These are phyloP conservation scores for Drosophila nr. medialis DNA, from an alignment of 2,888 invertebrate genomes.

Conservation along the genomic window DNA sequence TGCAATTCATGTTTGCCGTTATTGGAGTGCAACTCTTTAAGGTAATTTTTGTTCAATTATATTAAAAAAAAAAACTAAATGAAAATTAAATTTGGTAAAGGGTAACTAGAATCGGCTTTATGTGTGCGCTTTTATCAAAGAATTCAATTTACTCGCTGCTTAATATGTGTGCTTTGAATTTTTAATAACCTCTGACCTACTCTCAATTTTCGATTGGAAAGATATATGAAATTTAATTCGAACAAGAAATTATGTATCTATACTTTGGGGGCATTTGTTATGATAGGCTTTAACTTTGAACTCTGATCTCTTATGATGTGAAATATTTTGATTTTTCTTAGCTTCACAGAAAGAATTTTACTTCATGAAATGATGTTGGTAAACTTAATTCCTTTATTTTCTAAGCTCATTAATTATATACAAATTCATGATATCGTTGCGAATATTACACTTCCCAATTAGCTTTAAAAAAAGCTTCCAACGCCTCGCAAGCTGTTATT, in stretches of 20 bases:
- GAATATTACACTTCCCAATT: slow-evolving; percentile 32
- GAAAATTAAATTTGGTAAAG: slow-evolving; percentile 53
- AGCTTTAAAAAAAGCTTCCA: slow-evolving; percentile 27
- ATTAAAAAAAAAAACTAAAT: slow-evolving; percentile 46
- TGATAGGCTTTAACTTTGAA: slow-evolving; percentile 14
- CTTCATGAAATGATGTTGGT: slow-evolving; percentile 31
- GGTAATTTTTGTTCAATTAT: slow-evolving; percentile 81
- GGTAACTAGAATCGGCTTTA: slow-evolving; percentile 68
- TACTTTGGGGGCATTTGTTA: slow-evolving; percentile 10
- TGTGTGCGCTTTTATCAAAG: slow-evolving; percentile 66
- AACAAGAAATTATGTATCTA: not conserved
- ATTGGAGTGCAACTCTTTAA: slow-evolving; percentile 99
- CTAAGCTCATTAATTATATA: slow-evolving; percentile 25
- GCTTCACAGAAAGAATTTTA: slow-evolving; percentile 24
- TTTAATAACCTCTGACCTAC: slow-evolving; percentile 43
- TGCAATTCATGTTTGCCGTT: slow-evolving; percentile 99
- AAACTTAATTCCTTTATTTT: slow-evolving; percentile 26
- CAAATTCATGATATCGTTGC: slow-evolving; percentile 26
- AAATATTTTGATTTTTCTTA: slow-evolving; percentile 35
- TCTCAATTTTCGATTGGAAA: slow-evolving; percentile 21
- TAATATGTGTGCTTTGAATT: slow-evolving; percentile 68
- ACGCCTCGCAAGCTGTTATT: slow-evolving; percentile 34
- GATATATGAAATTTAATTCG: slow-evolving; percentile 1
- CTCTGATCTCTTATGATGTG: slow-evolving; percentile 14
- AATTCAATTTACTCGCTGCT: slow-evolving; percentile 47